phyloP scores from a whole-genome alignment of 2,888 invertebrate species.

The Pocota personata region DNA sequence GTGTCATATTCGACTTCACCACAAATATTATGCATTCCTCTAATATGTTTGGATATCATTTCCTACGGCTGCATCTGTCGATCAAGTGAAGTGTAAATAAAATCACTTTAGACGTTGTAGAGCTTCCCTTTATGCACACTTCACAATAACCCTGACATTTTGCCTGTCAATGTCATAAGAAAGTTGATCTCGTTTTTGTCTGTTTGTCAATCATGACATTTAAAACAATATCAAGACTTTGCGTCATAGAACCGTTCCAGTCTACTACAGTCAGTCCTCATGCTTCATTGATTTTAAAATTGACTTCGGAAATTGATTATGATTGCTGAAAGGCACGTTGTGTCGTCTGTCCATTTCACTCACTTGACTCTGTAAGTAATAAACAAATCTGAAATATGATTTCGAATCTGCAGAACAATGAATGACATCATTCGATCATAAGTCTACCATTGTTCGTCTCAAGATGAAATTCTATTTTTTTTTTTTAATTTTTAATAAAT shows the following conservation, averaged over 20 bases:
- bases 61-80: slow-evolving; percentile 30
- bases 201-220: slow-evolving; percentile 36
- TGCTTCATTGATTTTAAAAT: slow-evolving; percentile 48
- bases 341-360: neutral
- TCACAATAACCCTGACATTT: slow-evolving; percentile 10
- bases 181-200: slow-evolving; percentile 28
- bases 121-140: slow-evolving; percentile 16
- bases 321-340: slow-evolving; percentile 10
- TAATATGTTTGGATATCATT: slow-evolving; percentile 1
- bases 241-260: neutral
- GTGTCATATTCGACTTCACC: too few relatives aligned
- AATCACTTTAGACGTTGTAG: slow-evolving; percentile 27
- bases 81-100: slow-evolving; percentile 36
- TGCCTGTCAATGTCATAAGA: slow-evolving; percentile 26
- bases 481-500: slow-evolving; percentile 1
- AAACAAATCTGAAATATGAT: neutral
- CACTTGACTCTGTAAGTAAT: slow-evolving; percentile 5
- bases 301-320: slow-evolving; percentile 52
- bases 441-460: neutral
- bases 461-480: neutral
- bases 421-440: slow-evolving; percentile 40
- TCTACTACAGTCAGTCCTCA: neutral
- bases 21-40: neutral
- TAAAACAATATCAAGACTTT: neutral
- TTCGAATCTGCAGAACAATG: slow-evolving; percentile 1